Evolutionary conservation across 2,888 invertebrate species (phyloP).

Genomic region (Romanomermis culicivorax): DNA sequence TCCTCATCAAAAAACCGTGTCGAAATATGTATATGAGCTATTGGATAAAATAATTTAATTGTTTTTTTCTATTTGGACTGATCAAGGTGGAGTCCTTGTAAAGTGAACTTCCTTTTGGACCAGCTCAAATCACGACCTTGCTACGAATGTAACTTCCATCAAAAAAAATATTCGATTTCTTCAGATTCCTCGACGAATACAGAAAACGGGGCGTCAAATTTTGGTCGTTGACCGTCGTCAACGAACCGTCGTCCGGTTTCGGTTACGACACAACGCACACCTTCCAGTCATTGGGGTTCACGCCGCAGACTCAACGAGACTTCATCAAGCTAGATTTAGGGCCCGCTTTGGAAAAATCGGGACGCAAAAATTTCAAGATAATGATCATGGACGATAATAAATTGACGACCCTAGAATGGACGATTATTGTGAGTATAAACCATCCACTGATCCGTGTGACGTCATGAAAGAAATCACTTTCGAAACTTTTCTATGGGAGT

Average conservation of each 20-base stretch:
- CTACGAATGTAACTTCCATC: too few species aligned
- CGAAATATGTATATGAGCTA: too few species aligned
- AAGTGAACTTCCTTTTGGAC: too few species aligned
- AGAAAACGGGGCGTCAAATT: constrained; percentile 38
- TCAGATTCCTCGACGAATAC: constrained; percentile 55
- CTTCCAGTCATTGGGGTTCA: constrained; percentile 59
- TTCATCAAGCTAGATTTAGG: constrained; percentile 54
- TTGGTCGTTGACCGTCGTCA: constrained; percentile 69
- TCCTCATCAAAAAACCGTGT: too few species aligned
- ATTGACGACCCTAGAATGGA: constrained; percentile 40
- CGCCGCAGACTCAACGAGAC: constrained; percentile 39
- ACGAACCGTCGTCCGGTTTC: constrained; percentile 48
- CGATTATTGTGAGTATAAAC: constrained; percentile 37
- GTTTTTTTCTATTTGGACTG: too few species aligned
- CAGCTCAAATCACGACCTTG: too few species aligned
- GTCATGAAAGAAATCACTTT: too few species aligned
- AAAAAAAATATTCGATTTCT: too few species aligned
- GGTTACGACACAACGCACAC: constrained; percentile 28
- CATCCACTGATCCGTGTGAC: background rate
- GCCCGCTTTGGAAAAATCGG: constrained; percentile 42
- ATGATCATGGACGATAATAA: constrained; percentile 47
- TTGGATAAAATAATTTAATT: too few species aligned
- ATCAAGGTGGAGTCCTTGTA: too few species aligned
- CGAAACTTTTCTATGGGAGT: too few species aligned
- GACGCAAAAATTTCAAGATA: constrained; percentile 43